Evolutionary conservation across 1,140 invertebrate genomes (phyloP).

Genomic region (Saccostrea cuccullata): DNA sequence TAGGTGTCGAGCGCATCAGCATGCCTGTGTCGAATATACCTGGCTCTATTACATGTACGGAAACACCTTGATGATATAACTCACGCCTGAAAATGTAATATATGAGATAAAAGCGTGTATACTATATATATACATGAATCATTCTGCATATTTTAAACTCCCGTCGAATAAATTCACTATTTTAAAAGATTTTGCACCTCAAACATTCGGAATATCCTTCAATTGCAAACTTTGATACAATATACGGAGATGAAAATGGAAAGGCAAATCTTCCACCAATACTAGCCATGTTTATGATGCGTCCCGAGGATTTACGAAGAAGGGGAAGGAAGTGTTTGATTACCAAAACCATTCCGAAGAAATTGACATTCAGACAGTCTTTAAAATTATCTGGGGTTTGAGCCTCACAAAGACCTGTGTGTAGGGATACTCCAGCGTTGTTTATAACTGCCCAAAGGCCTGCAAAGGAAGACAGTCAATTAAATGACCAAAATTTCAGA

Average conservation of each 20-base stretch:
- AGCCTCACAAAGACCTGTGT: slow-evolving; percentile 2
- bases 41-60: slow-evolving; percentile 29
- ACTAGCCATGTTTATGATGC: slow-evolving; percentile 29
- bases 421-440: slow-evolving; percentile 36
- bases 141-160: no score
- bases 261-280: slow-evolving; percentile 26
- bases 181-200: not conserved
- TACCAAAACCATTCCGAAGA: slow-evolving; percentile 35
- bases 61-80: slow-evolving; percentile 3
- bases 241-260: slow-evolving; percentile 23
- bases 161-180: no score
- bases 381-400: slow-evolving; percentile 3
- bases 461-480: not conserved
- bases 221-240: slow-evolving; percentile 37
- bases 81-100: not conserved
- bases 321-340: slow-evolving; percentile 33
- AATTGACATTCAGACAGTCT: slow-evolving; percentile 13
- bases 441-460: slow-evolving; percentile 40
- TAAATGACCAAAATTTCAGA: no score
- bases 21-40: slow-evolving; percentile 10
- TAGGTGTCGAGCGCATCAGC: not conserved
- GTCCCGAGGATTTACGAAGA: slow-evolving; percentile 33
- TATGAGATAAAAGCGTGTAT: no score
- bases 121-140: no score
- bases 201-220: slow-evolving; percentile 46